phyloP scores from a whole-genome alignment of 2,797 vertebrate species.

The Fundulus diaphanus region DNA sequence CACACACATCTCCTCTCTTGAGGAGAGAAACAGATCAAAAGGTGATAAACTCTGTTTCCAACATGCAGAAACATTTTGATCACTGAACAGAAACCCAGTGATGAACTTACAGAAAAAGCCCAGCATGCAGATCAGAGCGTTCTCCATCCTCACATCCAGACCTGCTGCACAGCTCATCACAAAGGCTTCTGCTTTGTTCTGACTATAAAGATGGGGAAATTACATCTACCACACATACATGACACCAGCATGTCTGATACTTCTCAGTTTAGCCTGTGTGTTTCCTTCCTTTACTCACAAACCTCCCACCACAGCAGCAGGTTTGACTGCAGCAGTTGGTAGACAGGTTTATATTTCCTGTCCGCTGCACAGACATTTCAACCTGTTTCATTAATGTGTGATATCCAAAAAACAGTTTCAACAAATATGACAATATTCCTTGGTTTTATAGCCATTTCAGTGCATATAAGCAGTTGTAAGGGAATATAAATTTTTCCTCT shows the following conservation, averaged over 20 bases:
- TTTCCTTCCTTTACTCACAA: neutral
- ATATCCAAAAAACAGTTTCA: too few species aligned
- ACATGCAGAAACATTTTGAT: neutral
- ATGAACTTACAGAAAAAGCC: conserved; percentile 31
- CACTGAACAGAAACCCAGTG: neutral
- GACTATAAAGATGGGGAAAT: neutral
- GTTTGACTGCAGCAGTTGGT: too few species aligned
- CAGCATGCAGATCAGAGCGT: neutral
- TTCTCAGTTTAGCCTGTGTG: neutral
- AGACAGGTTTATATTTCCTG: too few species aligned
- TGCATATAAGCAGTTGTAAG: too few species aligned
- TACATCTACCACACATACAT: neutral
- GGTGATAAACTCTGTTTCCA: neutral
- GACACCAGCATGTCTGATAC: neutral
- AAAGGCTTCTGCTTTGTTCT: neutral
- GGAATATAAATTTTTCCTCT: too few species aligned
- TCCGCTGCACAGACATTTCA: too few species aligned
- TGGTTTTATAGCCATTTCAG: too few species aligned
- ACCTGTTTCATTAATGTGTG: too few species aligned
- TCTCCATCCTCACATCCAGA: conserved; percentile 12
- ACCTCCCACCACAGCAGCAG: too few species aligned
- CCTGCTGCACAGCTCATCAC: neutral
- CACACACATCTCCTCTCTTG: neutral
- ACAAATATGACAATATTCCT: too few species aligned
- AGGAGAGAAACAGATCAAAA: neutral